A percentile compares a stretch with the other conserved stretches of the same genome.
Conservation (phyloP, 2,113 vertebrate genomes). For the Etheostoma spectabile region DNA sequence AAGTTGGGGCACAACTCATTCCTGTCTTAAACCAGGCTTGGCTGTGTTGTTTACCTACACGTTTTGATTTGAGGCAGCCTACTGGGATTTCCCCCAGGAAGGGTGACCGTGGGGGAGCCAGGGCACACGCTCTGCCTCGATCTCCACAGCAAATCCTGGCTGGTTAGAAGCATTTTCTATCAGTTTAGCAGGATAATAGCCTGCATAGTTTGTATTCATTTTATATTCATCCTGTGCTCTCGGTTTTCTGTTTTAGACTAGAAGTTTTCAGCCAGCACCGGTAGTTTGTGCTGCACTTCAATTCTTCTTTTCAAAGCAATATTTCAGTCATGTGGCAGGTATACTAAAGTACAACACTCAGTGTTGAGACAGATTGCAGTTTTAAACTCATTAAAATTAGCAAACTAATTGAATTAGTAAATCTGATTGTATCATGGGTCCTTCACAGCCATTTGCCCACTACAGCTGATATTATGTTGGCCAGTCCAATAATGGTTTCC, state of each 20-base stretch:
- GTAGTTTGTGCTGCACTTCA: neutral
- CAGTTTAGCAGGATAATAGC: slow-evolving; percentile 14
- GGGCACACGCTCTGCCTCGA: slow-evolving; percentile 31
- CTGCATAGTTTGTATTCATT: neutral
- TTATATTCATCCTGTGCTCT: slow-evolving; percentile 11
- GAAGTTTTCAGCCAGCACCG: neutral
- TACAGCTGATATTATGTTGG: slow-evolving; percentile 46
- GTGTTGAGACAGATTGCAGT: neutral
- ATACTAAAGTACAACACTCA: slow-evolving; percentile 9
- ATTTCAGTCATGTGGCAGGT: slow-evolving; percentile 20
- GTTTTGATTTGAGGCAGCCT: slow-evolving; percentile 60
- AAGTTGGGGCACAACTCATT: slow-evolving; percentile 46
- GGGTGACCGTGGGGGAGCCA: slow-evolving; percentile 41
- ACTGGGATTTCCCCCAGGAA: slow-evolving; percentile 47
- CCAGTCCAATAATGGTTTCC: slow-evolving; percentile 41
- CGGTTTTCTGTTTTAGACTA: neutral
- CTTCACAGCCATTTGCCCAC: slow-evolving; percentile 47
- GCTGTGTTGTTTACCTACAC: slow-evolving; percentile 55
- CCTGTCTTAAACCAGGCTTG: slow-evolving; percentile 37
- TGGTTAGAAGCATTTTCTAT: slow-evolving; percentile 45
- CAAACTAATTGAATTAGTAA: slow-evolving; percentile 43
- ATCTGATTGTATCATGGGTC: slow-evolving; percentile 35
- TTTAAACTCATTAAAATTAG: slow-evolving; percentile 33
- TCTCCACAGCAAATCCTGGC: slow-evolving; percentile 41
- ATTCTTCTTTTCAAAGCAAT: slow-evolving; percentile 5